Conservation (phyloP, 2,888 invertebrate species). For the Zootermopsis nevadensis region DNA sequence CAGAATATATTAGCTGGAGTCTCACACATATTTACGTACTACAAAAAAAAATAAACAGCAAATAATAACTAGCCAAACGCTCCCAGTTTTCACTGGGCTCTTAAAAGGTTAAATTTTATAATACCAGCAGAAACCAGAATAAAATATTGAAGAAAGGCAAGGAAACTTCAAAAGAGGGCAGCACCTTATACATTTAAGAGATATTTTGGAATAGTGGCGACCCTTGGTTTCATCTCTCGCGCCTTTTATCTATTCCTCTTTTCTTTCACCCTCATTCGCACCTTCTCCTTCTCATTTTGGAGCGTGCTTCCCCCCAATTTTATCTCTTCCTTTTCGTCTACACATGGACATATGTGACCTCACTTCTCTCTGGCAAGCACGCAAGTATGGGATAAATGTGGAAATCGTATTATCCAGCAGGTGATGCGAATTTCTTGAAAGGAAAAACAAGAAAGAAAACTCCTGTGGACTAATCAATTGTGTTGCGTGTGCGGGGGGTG, state of each 20-base stretch:
- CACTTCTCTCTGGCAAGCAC: neutral
- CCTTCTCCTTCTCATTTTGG: slow-evolving; percentile 1
- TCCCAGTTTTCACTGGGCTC: no score
- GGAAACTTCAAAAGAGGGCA: neutral
- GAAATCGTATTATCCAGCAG: slow-evolving; percentile 30
- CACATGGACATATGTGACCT: neutral
- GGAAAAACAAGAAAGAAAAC: slow-evolving; percentile 18
- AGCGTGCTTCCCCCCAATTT: slow-evolving; percentile 32
- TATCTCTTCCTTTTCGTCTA: slow-evolving; percentile 16
- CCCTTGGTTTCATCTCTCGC: neutral
- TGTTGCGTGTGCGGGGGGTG: neutral
- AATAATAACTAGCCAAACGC: neutral
- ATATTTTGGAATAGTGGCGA: slow-evolving; percentile 48
- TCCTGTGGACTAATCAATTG: neutral
- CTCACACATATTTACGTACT: no score
- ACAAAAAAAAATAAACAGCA: neutral
- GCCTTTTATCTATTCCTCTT: neutral
- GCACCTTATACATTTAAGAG: slow-evolving; percentile 42
- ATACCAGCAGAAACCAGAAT: neutral
- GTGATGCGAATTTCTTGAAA: slow-evolving; percentile 31
- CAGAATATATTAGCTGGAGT: no score
- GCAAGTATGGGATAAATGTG: neutral
- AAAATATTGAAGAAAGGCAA: neutral
- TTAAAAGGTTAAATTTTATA: no score
- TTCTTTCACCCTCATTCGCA: slow-evolving; percentile 22